Evolutionary conservation across 2,888 invertebrate genomes (phyloP).

Genomic region (Cenopis cana): DNA sequence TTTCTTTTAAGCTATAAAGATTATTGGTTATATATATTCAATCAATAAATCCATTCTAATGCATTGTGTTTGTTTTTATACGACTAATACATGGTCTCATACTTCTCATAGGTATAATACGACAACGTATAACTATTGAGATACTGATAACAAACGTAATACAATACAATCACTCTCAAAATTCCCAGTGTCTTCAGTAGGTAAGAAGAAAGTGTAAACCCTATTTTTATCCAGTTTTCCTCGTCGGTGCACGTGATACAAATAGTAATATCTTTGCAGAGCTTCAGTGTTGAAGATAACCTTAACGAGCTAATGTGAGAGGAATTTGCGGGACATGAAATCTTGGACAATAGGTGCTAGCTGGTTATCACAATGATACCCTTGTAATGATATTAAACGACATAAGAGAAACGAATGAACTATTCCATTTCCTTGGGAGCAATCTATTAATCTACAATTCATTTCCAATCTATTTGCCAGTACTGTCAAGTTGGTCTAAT

Average conservation of each 20-base stretch:
- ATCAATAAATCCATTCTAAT: too few relatives aligned
- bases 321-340: not conserved
- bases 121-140: too few relatives aligned
- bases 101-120: too few relatives aligned
- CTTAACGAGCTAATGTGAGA: constrained; percentile 9
- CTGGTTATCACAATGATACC: not conserved
- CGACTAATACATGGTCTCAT: too few relatives aligned
- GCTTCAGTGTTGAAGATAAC: constrained; percentile 12
- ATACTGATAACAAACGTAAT: too few relatives aligned
- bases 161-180: not conserved
- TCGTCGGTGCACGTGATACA: constrained; percentile 31
- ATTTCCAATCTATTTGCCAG: too few relatives aligned
- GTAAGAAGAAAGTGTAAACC: constrained; percentile 6
- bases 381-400: not conserved
- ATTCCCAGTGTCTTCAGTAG: not conserved
- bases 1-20: too few relatives aligned
- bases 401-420: not conserved
- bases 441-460: too few relatives aligned
- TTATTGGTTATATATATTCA: too few relatives aligned
- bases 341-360: constrained; percentile 1
- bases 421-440: not conserved
- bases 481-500: too few relatives aligned
- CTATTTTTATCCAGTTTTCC: constrained; percentile 25
- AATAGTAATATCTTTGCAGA: constrained; percentile 33
- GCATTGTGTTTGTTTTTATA: too few relatives aligned